A percentile compares a stretch with the other conserved stretches of the same genome.
These are phyloP conservation scores for Euphydryas editha DNA, from an alignment of 2,888 invertebrate genomes.

Conservation along the genomic window DNA sequence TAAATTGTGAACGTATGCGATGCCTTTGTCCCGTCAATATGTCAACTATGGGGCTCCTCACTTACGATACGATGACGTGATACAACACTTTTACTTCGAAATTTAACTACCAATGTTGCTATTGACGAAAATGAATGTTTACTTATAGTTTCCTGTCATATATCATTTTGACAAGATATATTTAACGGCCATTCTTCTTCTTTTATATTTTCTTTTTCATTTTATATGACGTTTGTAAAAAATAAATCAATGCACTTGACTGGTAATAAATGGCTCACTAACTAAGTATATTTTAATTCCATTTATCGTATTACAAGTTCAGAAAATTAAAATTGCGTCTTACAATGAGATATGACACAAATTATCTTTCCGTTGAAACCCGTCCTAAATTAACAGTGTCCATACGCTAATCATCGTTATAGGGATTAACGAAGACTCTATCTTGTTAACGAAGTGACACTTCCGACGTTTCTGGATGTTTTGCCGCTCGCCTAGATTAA, in stretches of 20 bases:
- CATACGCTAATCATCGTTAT: conserved; percentile 34
- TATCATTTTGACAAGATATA: conserved; percentile 15
- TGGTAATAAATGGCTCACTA: background rate
- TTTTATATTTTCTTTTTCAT: background rate
- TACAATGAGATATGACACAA: background rate
- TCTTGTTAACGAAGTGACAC: conserved; percentile 46
- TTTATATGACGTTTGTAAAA: background rate
- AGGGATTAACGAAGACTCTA: conserved; percentile 49
- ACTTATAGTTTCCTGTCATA: conserved; percentile 18
- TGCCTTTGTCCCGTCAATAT: conserved; percentile 82
- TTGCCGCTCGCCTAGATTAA: conserved; percentile 42
- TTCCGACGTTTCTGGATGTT: conserved; percentile 48
- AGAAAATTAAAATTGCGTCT: background rate
- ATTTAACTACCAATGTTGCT: conserved; percentile 38
- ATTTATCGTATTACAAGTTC: background rate
- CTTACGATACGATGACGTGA: conserved; percentile 65
- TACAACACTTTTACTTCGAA: conserved; percentile 55
- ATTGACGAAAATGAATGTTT: conserved; percentile 28
- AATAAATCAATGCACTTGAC: background rate
- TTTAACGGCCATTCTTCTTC: conserved; percentile 9
- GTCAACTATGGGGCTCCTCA: conserved; percentile 65
- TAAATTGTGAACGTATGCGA: conserved; percentile 67
- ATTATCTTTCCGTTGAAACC: background rate
- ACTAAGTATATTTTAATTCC: background rate
- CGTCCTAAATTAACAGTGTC: conserved; percentile 22